Conservation (phyloP, 2,888 invertebrate genomes). For the Leucophora obtusa region DNA sequence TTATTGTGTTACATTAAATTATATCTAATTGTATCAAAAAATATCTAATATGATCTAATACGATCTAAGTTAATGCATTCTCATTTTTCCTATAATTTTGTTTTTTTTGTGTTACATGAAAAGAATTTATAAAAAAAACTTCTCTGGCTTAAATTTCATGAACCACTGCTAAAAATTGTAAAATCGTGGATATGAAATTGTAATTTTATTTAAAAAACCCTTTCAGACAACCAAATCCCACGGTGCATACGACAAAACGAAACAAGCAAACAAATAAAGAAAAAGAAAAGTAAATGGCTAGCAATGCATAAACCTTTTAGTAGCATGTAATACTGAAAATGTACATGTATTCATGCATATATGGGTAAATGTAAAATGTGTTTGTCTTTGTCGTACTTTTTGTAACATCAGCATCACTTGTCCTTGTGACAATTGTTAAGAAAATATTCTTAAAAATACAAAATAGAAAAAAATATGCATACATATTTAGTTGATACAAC, state of each 20-base stretch:
- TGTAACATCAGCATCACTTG: conserved; percentile 37
- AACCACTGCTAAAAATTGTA: no score
- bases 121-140: no score
- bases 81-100: no score
- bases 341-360: conserved; percentile 19
- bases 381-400: not conserved
- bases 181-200: no score
- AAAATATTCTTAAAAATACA: conserved; percentile 36
- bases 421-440: conserved; percentile 50
- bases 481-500: conserved; percentile 3
- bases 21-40: no score
- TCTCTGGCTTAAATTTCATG: no score
- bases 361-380: conserved; percentile 8
- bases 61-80: no score
- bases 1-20: no score
- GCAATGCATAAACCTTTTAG: conserved; percentile 37
- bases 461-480: not conserved
- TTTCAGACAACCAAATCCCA: no score
- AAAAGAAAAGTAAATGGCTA: conserved; percentile 49
- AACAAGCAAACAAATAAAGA: not conserved
- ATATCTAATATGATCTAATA: no score
- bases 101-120: no score
- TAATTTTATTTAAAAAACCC: no score
- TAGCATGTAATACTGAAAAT: conserved; percentile 35
- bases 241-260: not conserved